Evolutionary conservation across 2,888 invertebrate genomes (phyloP), one percentile per base, ranked within the genome.

Genomic region (Smittia aterrima): DNA sequence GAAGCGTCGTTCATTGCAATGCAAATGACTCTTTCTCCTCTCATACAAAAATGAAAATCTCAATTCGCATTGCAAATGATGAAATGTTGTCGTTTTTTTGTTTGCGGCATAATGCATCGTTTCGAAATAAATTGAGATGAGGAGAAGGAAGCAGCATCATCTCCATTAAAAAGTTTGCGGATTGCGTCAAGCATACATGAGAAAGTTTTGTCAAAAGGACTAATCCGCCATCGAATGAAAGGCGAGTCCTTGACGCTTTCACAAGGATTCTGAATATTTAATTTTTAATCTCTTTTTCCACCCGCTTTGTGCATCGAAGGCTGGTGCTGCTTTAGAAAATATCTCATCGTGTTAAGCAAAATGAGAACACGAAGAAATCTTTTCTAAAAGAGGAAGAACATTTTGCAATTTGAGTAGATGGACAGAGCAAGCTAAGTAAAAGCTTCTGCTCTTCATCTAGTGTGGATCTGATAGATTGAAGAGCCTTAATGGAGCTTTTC

Each of bases 261-360:
- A 79, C 90, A 90, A 90, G 81, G 87, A 83, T 79, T 11, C 40
- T 62, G 11, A 74, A 72, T n/a, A 71, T 41, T 68, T 41, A 47
- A 72, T 66, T 32, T 74, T 64, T 64, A 64, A 64, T 64, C 64
- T 64, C 27, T 27, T 64, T 64, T 27, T 22, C 32, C n/a, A 47
- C 47, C 11, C 47, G 13, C 16, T 47, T 13, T 47, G 47, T 47
- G 47, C 32, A 32, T 32, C 32, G 32, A 32, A 32, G 32, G 32
- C 32, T 32, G 7, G 11, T 38, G 11, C 27, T 18, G 22, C 18
- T 66, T 75, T 22, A 53, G 22, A 40, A 25, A 68, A 13, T 68
- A 24, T n/a, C 16, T 24, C 16, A n/a, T 40, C 38, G 47, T 47
- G 47, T 47, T 47, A 47, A 47, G 16, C 13, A 47, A 11, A 47